Conservation (phyloP, 2,113 vertebrate genomes). For the Cyprinodon tularosa region DNA sequence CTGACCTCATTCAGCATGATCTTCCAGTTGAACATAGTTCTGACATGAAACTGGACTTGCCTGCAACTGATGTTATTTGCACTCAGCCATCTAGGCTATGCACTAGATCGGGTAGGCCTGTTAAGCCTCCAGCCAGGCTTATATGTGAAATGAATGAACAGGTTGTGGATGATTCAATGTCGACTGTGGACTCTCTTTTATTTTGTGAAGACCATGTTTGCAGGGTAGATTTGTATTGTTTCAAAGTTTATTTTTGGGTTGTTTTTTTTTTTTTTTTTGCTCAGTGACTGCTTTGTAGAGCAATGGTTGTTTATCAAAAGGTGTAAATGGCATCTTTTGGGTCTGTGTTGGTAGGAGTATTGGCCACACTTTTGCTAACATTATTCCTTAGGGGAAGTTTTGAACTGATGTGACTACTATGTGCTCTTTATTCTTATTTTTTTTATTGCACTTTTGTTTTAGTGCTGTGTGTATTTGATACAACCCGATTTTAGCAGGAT, state of each 20-base stretch:
- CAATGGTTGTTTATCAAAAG: neutral
- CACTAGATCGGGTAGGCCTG: neutral
- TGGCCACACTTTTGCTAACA: neutral
- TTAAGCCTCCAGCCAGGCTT: neutral
- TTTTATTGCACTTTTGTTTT: no score
- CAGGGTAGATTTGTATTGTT: neutral
- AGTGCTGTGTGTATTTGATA: no score
- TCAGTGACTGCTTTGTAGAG: neutral
- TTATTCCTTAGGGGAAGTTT: neutral
- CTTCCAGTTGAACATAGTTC: neutral
- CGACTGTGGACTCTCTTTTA: neutral
- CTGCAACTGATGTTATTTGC: neutral
- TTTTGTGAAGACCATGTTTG: neutral
- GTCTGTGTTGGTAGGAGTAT: neutral
- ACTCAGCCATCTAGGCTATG: neutral
- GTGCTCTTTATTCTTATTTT: no score
- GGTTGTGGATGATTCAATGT: neutral
- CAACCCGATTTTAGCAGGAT: no score
- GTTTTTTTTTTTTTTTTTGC: neutral
- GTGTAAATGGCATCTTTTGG: neutral
- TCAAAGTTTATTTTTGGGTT: neutral
- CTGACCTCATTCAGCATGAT: neutral
- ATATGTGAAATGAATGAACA: conserved; percentile 10
- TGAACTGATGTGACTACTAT: neutral
- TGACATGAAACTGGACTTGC: no score